Evolutionary conservation across 2,888 invertebrate species (phyloP).

Genomic region (Troglohyphantes excavatus): DNA sequence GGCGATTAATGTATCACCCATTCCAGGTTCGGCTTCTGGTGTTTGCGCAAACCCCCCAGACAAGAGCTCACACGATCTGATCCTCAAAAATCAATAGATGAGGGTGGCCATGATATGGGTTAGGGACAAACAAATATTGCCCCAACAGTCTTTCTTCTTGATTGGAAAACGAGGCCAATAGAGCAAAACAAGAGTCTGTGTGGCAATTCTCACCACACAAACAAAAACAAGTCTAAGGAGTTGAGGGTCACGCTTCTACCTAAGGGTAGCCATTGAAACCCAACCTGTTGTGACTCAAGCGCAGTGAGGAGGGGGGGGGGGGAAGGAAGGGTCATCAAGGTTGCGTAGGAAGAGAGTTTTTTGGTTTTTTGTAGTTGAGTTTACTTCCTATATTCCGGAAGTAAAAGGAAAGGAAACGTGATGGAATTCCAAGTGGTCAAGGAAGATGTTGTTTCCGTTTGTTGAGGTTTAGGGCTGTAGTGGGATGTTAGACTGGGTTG

Average conservation of each 20-base stretch:
- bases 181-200: conserved; percentile 12
- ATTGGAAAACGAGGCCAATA: conserved; percentile 10
- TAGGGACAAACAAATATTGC: not conserved
- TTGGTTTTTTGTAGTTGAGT: not conserved
- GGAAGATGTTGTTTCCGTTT: not conserved
- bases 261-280: not conserved
- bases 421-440: not conserved
- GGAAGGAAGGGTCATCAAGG: conserved; percentile 16
- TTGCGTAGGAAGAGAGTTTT: conserved; percentile 1
- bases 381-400: not conserved
- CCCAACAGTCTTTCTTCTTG: not conserved
- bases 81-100: not conserved
- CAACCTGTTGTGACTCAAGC: conserved; percentile 40
- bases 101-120: not conserved
- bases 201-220: not conserved
- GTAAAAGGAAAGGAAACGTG: conserved; percentile 17
- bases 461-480: not conserved
- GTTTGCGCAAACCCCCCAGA: not conserved
- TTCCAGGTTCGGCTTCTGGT: not conserved
- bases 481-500: no score
- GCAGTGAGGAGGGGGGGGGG: not conserved
- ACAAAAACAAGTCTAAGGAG: not conserved
- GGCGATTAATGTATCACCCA: not conserved
- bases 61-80: not conserved
- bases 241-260: conserved; percentile 39